These are phyloP conservation scores for Microchrysa polita DNA, from an alignment of 2,888 invertebrate species.

Conservation along the genomic window DNA sequence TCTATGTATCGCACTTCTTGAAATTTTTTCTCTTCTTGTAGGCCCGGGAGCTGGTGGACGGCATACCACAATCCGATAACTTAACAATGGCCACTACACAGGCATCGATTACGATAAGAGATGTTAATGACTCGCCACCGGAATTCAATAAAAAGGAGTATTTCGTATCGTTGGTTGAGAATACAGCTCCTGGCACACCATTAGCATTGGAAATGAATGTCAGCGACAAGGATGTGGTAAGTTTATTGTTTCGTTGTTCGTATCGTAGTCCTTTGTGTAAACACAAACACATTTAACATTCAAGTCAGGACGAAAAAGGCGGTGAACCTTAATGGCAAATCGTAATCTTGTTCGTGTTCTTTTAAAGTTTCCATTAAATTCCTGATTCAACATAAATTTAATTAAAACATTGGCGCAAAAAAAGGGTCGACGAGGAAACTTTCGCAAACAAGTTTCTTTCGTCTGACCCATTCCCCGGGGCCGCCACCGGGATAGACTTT, in stretches of 20 bases:
- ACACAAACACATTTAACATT: too few species aligned
- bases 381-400: too few species aligned
- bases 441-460: too few species aligned
- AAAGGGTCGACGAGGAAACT: too few species aligned
- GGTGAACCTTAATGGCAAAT: too few species aligned
- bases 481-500: too few species aligned
- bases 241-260: constrained; percentile 53
- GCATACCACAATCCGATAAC: constrained; percentile 73
- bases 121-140: constrained; percentile 90
- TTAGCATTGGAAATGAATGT: constrained; percentile 87
- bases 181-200: constrained; percentile 81
- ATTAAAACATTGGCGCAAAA: too few species aligned
- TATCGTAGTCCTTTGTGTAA: too few species aligned
- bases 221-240: constrained; percentile 85
- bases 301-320: too few species aligned
- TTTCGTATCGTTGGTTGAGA: constrained; percentile 82
- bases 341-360: too few species aligned
- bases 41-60: constrained; percentile 83
- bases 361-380: too few species aligned
- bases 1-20: neutral
- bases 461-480: too few species aligned
- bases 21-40: constrained; percentile 55
- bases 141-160: constrained; percentile 84
- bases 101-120: constrained; percentile 84
- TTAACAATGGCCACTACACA: constrained; percentile 76